Percentiles rank a stretch among this genome's conserved stretches.
These are phyloP conservation scores for Mustelus asterias DNA, from an alignment of 2,113 vertebrate species.

Conservation along the genomic window DNA sequence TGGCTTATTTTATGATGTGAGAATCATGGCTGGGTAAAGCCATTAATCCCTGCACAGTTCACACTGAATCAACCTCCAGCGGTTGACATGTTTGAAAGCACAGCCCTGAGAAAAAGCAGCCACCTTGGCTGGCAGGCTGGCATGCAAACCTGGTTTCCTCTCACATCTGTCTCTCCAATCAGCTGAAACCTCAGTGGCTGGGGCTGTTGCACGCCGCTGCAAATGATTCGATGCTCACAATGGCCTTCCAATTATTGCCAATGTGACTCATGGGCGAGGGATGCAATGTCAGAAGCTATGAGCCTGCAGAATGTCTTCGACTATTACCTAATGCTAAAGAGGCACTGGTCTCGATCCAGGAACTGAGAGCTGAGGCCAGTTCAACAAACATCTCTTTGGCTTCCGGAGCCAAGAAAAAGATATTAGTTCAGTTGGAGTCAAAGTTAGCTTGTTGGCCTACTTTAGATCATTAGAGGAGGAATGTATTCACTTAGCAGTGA, in stretches of 20 bases:
- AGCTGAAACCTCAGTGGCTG: background rate
- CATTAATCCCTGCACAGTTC: background rate
- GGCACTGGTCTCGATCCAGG: background rate
- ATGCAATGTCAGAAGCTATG: background rate
- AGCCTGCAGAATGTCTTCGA: background rate
- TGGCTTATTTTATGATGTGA: background rate
- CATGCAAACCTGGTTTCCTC: background rate
- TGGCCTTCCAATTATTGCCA: background rate
- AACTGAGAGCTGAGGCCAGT: background rate
- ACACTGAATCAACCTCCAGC: background rate
- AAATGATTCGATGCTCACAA: background rate
- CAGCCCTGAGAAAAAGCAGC: background rate
- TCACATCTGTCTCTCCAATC: background rate
- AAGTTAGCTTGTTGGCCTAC: background rate
- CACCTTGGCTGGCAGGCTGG: background rate
- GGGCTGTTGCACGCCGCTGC: too few species aligned
- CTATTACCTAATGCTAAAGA: background rate
- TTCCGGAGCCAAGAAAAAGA: background rate
- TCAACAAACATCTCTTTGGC: background rate
- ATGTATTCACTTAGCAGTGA: background rate
- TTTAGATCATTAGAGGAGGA: background rate
- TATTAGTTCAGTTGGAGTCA: background rate
- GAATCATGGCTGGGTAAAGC: background rate
- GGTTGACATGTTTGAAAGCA: background rate
- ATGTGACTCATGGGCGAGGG: constrained; percentile 3